phyloP scores from a whole-genome alignment of 2,113 vertebrate genomes.

The Sinocyclocheilus anshuiensis region DNA sequence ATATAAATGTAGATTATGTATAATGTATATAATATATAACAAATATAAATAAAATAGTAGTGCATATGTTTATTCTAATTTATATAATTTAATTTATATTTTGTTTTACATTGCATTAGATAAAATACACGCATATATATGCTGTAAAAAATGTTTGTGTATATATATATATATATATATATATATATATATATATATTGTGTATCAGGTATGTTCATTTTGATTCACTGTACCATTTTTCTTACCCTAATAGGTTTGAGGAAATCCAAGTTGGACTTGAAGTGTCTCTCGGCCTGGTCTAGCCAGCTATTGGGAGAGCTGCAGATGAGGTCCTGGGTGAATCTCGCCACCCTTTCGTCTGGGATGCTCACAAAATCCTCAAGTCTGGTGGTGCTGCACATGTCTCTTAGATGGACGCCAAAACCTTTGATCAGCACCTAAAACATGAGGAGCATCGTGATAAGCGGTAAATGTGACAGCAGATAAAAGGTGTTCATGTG shows the following conservation, averaged over 20 bases:
- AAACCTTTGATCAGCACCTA: constrained; percentile 83
- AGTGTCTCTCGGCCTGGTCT: constrained; percentile 70
- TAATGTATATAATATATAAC: no score
- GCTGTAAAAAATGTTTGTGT: no score
- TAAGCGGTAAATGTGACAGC: background rate
- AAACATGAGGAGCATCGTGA: background rate
- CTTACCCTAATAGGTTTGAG: constrained; percentile 82
- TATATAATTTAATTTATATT: no score
- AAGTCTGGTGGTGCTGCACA: constrained; percentile 75
- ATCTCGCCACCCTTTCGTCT: constrained; percentile 56
- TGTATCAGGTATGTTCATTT: no score
- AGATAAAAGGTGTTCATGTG: background rate
- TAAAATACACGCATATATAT: no score
- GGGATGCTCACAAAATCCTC: constrained; percentile 76
- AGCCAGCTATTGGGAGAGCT: constrained; percentile 72
- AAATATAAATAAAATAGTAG: no score
- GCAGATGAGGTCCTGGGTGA: constrained; percentile 75
- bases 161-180: no score
- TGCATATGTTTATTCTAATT: no score
- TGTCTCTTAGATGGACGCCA: constrained; percentile 76
- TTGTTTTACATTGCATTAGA: no score
- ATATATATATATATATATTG: no score
- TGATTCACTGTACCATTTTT: background rate
- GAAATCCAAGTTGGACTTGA: constrained; percentile 81
- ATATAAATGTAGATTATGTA: no score